Conservation (phyloP, 2,113 vertebrate genomes). For the Laterallus jamaicensis region DNA sequence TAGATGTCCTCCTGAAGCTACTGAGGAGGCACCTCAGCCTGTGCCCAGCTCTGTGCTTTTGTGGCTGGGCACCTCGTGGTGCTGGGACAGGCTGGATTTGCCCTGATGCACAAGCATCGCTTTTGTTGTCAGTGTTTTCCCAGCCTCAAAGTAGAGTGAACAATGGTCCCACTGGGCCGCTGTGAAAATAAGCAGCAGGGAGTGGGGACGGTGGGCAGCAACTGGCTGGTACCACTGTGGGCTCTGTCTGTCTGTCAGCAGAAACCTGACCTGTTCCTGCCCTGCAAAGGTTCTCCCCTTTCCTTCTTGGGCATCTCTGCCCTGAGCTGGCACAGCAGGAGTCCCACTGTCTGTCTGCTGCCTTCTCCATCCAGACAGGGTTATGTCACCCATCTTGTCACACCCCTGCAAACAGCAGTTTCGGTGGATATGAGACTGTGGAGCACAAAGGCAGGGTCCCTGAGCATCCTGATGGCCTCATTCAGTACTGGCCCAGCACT, state of each 20-base stretch:
- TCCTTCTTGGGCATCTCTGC: background rate
- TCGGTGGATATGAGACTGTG: rapidly evolving
- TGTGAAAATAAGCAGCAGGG: background rate
- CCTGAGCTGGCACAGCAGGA: background rate
- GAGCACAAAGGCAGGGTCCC: background rate
- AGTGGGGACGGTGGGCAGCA: background rate
- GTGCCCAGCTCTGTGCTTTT: background rate
- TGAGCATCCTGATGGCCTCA: background rate
- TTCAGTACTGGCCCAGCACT: background rate
- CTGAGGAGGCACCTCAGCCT: background rate
- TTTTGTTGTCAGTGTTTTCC: background rate
- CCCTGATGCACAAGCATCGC: background rate
- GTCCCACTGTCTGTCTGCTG: background rate
- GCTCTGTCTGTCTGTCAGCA: background rate
- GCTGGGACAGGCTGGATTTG: background rate
- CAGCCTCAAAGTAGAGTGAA: background rate
- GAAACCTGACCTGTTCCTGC: background rate
- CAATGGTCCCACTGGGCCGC: background rate
- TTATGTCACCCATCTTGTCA: background rate
- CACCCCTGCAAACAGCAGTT: background rate
- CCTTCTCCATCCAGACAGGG: background rate
- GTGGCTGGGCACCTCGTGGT: rapidly evolving
- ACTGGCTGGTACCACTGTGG: background rate
- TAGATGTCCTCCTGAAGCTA: background rate
- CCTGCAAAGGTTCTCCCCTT: background rate